Evolutionary conservation across 2,113 vertebrate genomes (phyloP), one percentile per base, ranked within the genome.

Genomic region (Eublepharis macularius): DNA sequence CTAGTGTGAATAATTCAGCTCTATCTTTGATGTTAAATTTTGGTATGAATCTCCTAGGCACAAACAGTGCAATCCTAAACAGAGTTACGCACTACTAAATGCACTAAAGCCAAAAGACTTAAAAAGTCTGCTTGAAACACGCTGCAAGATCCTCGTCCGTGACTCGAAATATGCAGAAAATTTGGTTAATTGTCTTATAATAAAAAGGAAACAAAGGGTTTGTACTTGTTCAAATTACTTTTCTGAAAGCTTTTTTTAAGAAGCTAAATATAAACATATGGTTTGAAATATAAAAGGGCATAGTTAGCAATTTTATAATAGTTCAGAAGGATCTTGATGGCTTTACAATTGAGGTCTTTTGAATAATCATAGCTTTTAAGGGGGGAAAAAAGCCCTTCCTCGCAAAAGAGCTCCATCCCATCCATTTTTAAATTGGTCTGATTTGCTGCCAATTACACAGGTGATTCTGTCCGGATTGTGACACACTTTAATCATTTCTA

Each of bases 261-360:
- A 82, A 89, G 69, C 24, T 43, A 77, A 90, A 91, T 45, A 85
- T 86, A 73, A 88, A 43, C 51, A 74, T 83, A 54, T 41, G 5
- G 86, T 69, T 69, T 68, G 39, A 89, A 87, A 77, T 47, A 54
- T 6, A 91, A 65, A 32, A 87, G n/a, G 41, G 9, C 43, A 76
- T 26, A 1, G 1, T 72, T 75, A 39, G 11, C 77, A 80, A 75
- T 90, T 90, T 75, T 88, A 83, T 66, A 51, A 77, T 72, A 81
- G 89, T 83, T 89, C 82, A 92, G 88, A 84, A 84, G 74, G 90
- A 75, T 76, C 78, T 84, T 81, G 78, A 77, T 10, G 87, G 82
- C 0, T 0, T 86, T 87, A 65, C 45, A 74, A 87, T 29, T 82
- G 4, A 0, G 0, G 74, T 8, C 84, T 82, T 77, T 86, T 72